These are phyloP conservation scores for Pavo muticus DNA, from an alignment of 2,113 vertebrate genomes.

Conservation along the genomic window DNA sequence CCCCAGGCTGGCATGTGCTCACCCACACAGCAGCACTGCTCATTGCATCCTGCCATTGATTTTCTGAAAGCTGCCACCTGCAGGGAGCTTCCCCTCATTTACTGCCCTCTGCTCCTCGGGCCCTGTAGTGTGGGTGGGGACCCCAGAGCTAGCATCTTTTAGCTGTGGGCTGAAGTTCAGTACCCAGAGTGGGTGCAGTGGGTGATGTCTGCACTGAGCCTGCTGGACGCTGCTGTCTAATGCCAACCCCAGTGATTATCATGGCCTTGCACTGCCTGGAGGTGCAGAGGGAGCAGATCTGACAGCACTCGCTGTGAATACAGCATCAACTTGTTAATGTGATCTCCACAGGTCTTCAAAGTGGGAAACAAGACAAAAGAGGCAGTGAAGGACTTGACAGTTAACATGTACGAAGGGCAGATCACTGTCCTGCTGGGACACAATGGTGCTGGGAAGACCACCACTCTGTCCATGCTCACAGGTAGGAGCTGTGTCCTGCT, in stretches of 20 bases:
- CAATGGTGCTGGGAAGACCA: slow-evolving; percentile 94
- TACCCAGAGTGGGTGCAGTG: background rate
- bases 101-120: background rate
- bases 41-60: background rate
- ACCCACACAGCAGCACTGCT: background rate
- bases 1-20: background rate
- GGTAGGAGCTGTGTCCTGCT: slow-evolving; percentile 63
- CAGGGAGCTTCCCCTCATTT: background rate
- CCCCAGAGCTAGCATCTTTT: background rate
- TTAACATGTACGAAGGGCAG: slow-evolving; percentile 94
- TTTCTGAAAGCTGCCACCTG: background rate
- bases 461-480: slow-evolving; percentile 91
- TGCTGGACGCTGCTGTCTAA: background rate
- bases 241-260: background rate
- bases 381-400: slow-evolving; percentile 86
- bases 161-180: background rate
- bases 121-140: background rate
- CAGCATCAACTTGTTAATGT: accelerated
- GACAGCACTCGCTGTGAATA: background rate
- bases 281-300: background rate
- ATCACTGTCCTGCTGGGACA: slow-evolving; percentile 91
- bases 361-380: slow-evolving; percentile 84
- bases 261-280: accelerated
- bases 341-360: slow-evolving; percentile 82
- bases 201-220: background rate